Evolutionary conservation across 2,113 vertebrate species (phyloP).

Genomic region (Panurus biarmicus): DNA sequence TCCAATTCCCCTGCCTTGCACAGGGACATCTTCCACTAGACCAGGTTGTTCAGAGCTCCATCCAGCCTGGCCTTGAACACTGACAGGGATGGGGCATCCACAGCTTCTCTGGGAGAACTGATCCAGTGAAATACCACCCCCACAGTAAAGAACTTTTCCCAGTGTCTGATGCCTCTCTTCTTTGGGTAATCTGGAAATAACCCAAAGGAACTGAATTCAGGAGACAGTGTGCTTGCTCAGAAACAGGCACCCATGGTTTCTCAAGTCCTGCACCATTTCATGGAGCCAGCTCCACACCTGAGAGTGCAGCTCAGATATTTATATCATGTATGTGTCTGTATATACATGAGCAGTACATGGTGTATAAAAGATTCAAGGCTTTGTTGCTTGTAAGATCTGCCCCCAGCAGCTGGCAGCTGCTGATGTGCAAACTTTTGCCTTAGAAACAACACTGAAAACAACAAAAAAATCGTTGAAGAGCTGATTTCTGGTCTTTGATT

Average conservation of each 20-base stretch:
- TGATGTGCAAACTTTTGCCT: not conserved
- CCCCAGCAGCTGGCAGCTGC: not conserved
- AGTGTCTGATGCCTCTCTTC: not conserved
- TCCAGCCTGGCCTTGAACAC: not conserved
- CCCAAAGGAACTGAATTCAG: not conserved
- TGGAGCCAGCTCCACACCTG: not conserved
- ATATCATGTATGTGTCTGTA: not conserved
- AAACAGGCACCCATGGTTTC: not conserved
- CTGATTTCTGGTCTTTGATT: not conserved
- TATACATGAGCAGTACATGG: rapidly evolving
- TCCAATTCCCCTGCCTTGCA: not conserved
- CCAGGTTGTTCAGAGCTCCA: not conserved
- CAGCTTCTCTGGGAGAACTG: not conserved
- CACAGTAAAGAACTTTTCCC: not conserved
- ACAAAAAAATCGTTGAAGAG: not conserved
- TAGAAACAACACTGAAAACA: not conserved
- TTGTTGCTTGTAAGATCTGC: not conserved
- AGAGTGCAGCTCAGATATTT: not conserved
- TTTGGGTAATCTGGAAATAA: not conserved
- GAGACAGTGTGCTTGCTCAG: not conserved
- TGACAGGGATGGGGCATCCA: not conserved
- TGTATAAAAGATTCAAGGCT: not conserved
- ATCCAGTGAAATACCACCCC: not conserved
- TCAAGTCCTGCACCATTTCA: not conserved
- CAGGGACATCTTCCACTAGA: not conserved